Evolutionary conservation across 2,888 invertebrate genomes (phyloP), one percentile per base, ranked within the genome.

Genomic region (Chouioia cunea): DNA sequence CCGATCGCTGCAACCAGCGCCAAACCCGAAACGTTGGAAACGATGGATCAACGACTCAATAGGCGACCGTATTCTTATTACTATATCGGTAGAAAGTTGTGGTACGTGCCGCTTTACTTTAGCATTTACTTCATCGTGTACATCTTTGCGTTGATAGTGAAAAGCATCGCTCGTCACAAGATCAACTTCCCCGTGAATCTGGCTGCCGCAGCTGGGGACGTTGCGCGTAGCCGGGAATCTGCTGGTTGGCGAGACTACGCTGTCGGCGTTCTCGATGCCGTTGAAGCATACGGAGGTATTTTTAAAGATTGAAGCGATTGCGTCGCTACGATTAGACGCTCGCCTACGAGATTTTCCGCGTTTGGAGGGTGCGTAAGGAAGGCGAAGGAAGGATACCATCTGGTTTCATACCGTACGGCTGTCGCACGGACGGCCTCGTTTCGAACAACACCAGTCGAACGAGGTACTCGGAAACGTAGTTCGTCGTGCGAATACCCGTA

Each of bases 41-140:
- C 80, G 80, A 83, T 82, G 68, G 85, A 85, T 63, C 80, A 85
- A 60, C 78, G 85, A 4, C 70, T 85, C 12, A 84, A 80, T 79
- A 83, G 85, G 71, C 76, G 82, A 58, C 84, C 86, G n/a, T 92
- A 91, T 86, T 92, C 92, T 81, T 93, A 93, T 82, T 93, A 93
- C 79, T 92, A 91, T 79, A 87, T 93, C 72, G 93, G 93, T 2
- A 90, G 91, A 77, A 93, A 93, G 79, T 85, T 93, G 46, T 93
- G 92, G 88, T 93, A 93, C 80, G 87, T 93, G 73, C 93, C 93
- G 0, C 83, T 93, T 54, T 93, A 93, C 82, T 93, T 93, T 81
- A 92, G 92, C 80, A 90, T 93, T 15, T 93, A 87, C 74, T 87
- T 87, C 75, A 84, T 87, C 62, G 86, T 92, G 68, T 93, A 93